Evolutionary conservation across 2,888 invertebrate genomes (phyloP).

Genomic region (Noctua janthina): DNA sequence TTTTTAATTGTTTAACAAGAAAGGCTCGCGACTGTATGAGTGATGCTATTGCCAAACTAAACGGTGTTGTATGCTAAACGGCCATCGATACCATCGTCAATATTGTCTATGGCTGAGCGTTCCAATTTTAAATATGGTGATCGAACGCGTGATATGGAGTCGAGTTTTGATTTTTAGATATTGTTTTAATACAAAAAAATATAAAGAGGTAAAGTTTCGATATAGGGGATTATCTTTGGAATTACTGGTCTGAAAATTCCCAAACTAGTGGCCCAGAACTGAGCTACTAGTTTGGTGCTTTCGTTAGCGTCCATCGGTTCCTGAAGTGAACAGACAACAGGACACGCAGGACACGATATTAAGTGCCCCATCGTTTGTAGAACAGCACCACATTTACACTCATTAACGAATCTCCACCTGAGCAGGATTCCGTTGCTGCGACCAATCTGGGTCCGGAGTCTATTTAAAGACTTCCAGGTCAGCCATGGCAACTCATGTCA

Average conservation of each 20-base stretch:
- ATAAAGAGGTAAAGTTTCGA: not conserved
- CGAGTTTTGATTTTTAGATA: conserved; percentile 31
- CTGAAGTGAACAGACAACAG: too few relatives aligned
- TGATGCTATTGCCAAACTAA: conserved; percentile 80
- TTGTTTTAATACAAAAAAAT: not conserved
- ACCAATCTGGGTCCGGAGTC: too few relatives aligned
- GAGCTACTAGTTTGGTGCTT: not conserved
- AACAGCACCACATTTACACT: too few relatives aligned
- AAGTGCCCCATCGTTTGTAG: too few relatives aligned
- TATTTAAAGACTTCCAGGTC: too few relatives aligned
- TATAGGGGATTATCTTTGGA: not conserved
- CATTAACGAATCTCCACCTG: too few relatives aligned
- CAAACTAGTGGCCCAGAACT: too few relatives aligned
- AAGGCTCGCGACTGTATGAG: conserved; percentile 55
- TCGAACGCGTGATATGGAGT: conserved; percentile 70
- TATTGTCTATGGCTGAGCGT: conserved; percentile 85
- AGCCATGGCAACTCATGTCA: too few relatives aligned
- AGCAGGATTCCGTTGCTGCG: too few relatives aligned
- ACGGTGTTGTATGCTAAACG: conserved; percentile 89
- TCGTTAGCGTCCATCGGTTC: not conserved
- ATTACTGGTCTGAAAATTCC: not conserved
- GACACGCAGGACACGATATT: too few relatives aligned
- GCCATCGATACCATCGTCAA: conserved; percentile 87
- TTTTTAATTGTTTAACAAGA: conserved; percentile 60
- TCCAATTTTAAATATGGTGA: conserved; percentile 88